These are phyloP conservation scores for Hyposmocoma kahamanoa DNA, from an alignment of 1,140 invertebrate species.

Conservation along the genomic window DNA sequence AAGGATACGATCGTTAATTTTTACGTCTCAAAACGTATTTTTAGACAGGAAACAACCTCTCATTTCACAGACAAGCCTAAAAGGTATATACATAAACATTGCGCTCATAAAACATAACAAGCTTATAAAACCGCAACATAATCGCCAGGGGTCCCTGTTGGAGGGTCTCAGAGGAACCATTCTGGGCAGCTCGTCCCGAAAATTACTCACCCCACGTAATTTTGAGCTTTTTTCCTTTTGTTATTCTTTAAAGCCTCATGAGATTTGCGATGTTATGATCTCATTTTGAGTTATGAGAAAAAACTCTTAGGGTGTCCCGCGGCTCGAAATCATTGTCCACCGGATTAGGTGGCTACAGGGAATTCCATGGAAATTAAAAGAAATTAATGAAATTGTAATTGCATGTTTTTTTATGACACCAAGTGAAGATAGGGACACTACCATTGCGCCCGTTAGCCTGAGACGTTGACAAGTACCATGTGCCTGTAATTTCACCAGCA, in stretches of 20 bases:
- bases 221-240: slow-evolving; percentile 61
- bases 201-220: slow-evolving; percentile 65
- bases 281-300: slow-evolving; percentile 67
- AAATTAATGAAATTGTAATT: too few relatives aligned
- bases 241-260: slow-evolving; percentile 60
- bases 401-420: too few relatives aligned
- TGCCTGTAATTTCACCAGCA: too few relatives aligned
- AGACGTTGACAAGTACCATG: too few relatives aligned
- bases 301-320: slow-evolving; percentile 53
- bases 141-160: slow-evolving; percentile 42
- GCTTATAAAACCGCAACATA: slow-evolving; percentile 63
- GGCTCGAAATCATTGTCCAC: slow-evolving; percentile 49
- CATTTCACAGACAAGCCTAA: slow-evolving; percentile 10
- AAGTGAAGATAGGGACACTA: too few relatives aligned
- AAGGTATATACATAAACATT: slow-evolving; percentile 51
- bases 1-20: too few relatives aligned
- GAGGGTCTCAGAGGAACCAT: slow-evolving; percentile 48
- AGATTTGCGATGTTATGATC: slow-evolving; percentile 66
- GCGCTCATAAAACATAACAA: slow-evolving; percentile 60
- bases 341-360: slow-evolving; percentile 46
- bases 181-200: slow-evolving; percentile 51
- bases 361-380: slow-evolving; percentile 28
- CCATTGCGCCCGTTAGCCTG: too few relatives aligned
- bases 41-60: too few relatives aligned
- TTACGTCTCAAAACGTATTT: too few relatives aligned